A percentile compares a stretch with the other conserved stretches of the same genome.
Conservation (phyloP, 2,797 vertebrate species). For the Schizopygopsis malacanthus region DNA sequence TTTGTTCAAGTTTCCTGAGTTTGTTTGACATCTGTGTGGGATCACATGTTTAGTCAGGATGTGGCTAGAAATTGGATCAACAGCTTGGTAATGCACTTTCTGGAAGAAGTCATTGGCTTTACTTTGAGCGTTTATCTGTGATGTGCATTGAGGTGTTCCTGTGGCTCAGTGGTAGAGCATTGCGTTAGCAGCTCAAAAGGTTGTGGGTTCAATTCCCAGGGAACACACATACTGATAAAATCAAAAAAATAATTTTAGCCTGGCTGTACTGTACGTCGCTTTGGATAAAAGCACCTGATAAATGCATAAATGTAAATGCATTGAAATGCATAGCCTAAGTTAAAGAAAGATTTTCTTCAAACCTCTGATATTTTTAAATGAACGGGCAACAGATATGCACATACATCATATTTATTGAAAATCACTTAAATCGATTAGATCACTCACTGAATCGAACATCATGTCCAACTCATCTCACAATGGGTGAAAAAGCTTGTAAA, state of each 20-base stretch:
- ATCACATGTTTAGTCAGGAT: conserved; percentile 8
- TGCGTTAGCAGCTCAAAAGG: too few species aligned
- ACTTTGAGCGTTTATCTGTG: background rate
- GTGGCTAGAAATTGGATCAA: background rate
- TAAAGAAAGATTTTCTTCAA: background rate
- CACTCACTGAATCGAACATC: background rate
- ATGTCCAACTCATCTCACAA: background rate
- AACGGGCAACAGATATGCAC: background rate
- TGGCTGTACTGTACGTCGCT: too few species aligned
- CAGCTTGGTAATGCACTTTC: background rate
- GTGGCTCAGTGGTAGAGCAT: too few species aligned
- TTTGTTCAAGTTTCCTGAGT: conserved; percentile 1
- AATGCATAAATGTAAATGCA: background rate
- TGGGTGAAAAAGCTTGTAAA: background rate
- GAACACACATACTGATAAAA: too few species aligned
- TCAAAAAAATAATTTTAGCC: too few species aligned
- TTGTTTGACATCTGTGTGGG: background rate
- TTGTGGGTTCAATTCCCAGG: too few species aligned
- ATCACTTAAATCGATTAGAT: background rate
- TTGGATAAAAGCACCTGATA: too few species aligned
- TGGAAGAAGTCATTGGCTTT: too few species aligned
- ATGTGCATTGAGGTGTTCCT: background rate
- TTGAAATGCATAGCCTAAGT: background rate
- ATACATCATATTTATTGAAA: background rate
- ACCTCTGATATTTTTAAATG: background rate